phyloP scores from a whole-genome alignment of 2,888 invertebrate genomes.

The Papilio protenor region DNA sequence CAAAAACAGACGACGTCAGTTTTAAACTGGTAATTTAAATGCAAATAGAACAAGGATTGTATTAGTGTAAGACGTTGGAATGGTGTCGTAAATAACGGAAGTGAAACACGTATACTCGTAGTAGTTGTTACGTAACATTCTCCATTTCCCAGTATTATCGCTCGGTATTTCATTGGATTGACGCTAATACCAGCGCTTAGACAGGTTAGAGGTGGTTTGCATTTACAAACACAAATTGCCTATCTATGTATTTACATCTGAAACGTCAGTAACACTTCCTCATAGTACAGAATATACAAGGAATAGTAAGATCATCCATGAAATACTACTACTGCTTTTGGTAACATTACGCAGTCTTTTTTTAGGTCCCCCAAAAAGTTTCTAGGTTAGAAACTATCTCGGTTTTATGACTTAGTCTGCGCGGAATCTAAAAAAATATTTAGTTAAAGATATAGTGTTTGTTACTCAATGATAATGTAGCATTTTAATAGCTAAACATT shows the following conservation, averaged over 20 bases:
- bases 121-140: slow-evolving; percentile 13
- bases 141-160: slow-evolving; percentile 8
- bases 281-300: background rate
- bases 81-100: slow-evolving; percentile 9
- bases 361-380: background rate
- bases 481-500: too few relatives aligned
- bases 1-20: background rate
- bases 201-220: slow-evolving; percentile 16
- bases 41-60: background rate
- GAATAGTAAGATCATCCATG: background rate
- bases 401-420: background rate
- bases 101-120: background rate
- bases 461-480: too few relatives aligned
- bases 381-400: too few relatives aligned
- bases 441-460: too few relatives aligned
- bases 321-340: background rate
- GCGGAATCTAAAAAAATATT: too few relatives aligned
- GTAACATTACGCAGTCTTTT: background rate
- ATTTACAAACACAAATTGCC: slow-evolving; percentile 4
- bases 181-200: slow-evolving; percentile 11
- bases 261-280: background rate
- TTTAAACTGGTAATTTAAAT: background rate
- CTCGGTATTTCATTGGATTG: slow-evolving; percentile 12
- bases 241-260: background rate
- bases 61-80: background rate